Evolutionary conservation across 2,888 invertebrate species (phyloP), one percentile per base, ranked within the genome.

Genomic region (Cantharis lateralis): DNA sequence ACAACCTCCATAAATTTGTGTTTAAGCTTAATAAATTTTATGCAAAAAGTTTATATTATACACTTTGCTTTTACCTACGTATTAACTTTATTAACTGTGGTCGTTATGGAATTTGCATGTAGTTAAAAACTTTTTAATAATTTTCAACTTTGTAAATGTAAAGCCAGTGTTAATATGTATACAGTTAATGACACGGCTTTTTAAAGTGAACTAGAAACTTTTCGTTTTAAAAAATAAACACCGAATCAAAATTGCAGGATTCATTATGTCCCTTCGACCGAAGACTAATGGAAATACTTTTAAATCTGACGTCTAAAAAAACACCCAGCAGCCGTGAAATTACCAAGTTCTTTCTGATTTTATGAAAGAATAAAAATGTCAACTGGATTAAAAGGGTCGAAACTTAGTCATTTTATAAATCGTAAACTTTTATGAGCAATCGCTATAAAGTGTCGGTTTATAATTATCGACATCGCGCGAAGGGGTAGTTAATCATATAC

Each of bases 91-190:
- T 76, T 76, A 78, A 76, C 78, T 71, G 69, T 68, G 75, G 75
- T 77, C 76, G 79, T 82, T 83, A 82, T 83, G 82, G 82, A 82
- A 82, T 83, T 83, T 82, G 83, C 84, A 84, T 85, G 84, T 84
- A 83, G 83, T 83, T 83, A 80, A 80, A 82, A 85, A 84, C 81
- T 84, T 85, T 85, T 85, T 84, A 85, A 85, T 84, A 82, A 81
- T 81, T 78, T 78, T 73, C 74, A 79, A 79, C 79, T 82, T 83
- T 80, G 78, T 80, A 83, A 81, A 82, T 78, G 80, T 80, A 80
- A 76, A 70, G 69, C 72, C 78, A 75, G 72, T 80, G 80, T 80
- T 80, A 80, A 79, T 81, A 72, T 72, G 80, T 81, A 77, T 76
- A 70, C 81, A 79, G 76, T 81, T 80, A 79, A 81, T 77, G 72